These are phyloP conservation scores for Drosophila kurseongensis DNA, from an alignment of 1,140 invertebrate species.

Conservation along the genomic window DNA sequence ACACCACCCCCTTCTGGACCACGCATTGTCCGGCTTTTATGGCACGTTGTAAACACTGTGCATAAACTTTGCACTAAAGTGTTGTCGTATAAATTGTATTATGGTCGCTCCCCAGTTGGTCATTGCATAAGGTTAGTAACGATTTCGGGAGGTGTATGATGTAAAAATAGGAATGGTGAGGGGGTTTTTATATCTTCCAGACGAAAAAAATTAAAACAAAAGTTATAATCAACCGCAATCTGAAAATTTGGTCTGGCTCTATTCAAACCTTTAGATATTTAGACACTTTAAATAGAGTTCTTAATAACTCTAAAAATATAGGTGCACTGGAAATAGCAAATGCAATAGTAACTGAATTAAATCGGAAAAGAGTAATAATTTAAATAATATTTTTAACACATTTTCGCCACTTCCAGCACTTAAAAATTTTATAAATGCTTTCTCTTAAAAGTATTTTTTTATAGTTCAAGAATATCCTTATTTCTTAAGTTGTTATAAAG, in stretches of 20 bases:
- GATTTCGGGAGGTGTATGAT: neutral
- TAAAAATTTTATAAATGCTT: neutral
- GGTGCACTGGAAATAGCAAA: no score
- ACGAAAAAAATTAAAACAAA: constrained; percentile 45
- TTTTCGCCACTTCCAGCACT: no score
- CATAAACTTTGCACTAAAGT: constrained; percentile 82
- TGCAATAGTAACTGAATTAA: neutral
- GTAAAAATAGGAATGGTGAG: neutral
- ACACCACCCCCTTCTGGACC: constrained; percentile 21
- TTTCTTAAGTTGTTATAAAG: constrained; percentile 13
- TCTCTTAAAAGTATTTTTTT: neutral
- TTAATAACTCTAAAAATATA: no score
- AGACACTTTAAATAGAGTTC: no score
- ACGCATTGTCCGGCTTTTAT: constrained; percentile 78
- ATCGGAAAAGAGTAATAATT: no score
- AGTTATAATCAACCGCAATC: constrained; percentile 13
- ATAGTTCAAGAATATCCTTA: neutral
- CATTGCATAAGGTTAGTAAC: constrained; percentile 52
- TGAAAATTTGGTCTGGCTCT: no score
- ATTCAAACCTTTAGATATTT: no score
- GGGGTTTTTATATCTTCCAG: constrained; percentile 14
- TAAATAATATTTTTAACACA: neutral
- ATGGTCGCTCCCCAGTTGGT: constrained; percentile 77
- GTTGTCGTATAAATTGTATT: constrained; percentile 83
- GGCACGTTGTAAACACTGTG: constrained; percentile 78